Evolutionary conservation across 2,797 vertebrate genomes (phyloP), one percentile per base, ranked within the genome.

Genomic region (Megaceryle alcyon): DNA sequence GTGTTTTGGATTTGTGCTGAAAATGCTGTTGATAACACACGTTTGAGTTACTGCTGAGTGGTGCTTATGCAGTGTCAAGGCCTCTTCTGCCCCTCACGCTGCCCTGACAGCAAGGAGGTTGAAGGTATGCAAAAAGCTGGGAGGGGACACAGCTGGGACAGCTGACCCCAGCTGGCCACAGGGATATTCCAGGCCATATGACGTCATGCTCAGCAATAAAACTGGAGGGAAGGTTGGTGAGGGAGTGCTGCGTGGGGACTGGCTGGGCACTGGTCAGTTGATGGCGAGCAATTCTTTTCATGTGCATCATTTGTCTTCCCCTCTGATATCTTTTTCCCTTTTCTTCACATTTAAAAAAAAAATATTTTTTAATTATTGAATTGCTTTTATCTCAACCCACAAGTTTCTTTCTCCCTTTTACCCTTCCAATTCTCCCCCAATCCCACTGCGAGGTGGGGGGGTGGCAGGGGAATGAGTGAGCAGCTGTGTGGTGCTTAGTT

Each of bases 141-240:
- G n/a, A 84, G 51, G 20, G 66, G 29, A n/a, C 19, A 12, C 7
- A 19, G 69, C 1, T 31, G 21, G 29, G 51, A 64, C 44, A 76
- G 39, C 39, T 18, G 60, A 54, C 25, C 39, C 35, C n/a, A 41
- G 4, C 46, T 60, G 66, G 29, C 9, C n/a, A 16, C 12, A 39
- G 66, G 39, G 17, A 25, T 44, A 25, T 49, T 25, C 35, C 28
- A 33, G 4, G 29, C 26, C 18, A 1, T 15, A 9, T 15, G 33
- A 8, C 0, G 0, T 43, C 39, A 53, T 39, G 21, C 26, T 66
- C 14, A 22, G 35, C 46, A 61, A 4, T 37, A 37, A 54, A 65
- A 10, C 35, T 9, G 39, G n/a, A 28, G 21, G 25, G 41, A 16
- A n/a, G 18, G 37, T 11, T 57, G n/a, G 7, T 0, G 0, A 4